Conservation (phyloP, 1,140 invertebrate genomes). For the Onthophagus taurus region DNA sequence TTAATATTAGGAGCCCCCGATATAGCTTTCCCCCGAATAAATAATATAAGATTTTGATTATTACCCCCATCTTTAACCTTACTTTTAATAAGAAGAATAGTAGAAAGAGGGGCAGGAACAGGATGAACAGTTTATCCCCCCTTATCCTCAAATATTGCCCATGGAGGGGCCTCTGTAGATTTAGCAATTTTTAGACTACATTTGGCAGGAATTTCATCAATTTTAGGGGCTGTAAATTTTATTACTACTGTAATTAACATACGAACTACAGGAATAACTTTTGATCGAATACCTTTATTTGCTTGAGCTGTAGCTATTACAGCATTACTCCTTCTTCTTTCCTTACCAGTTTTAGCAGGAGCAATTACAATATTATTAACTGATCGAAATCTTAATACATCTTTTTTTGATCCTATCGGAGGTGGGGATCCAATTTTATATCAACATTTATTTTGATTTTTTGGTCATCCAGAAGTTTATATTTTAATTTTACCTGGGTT, state of each 20-base stretch:
- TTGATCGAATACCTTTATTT: slow-evolving; percentile 50
- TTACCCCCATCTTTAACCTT: slow-evolving; percentile 51
- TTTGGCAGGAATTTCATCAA: slow-evolving; percentile 55
- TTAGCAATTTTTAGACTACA: slow-evolving; percentile 58
- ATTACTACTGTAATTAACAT: slow-evolving; percentile 52
- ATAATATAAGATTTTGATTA: slow-evolving; percentile 72
- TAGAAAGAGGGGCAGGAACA: slow-evolving; percentile 52
- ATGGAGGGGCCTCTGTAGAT: slow-evolving; percentile 52
- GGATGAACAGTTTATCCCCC: slow-evolving; percentile 63
- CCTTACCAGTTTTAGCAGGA: slow-evolving; percentile 59
- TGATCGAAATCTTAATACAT: slow-evolving; percentile 61
- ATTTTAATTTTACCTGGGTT: slow-evolving; percentile 59
- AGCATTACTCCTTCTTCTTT: slow-evolving; percentile 39
- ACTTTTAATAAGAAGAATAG: slow-evolving; percentile 45
- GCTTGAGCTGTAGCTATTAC: slow-evolving; percentile 59
- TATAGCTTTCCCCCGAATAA: slow-evolving; percentile 67
- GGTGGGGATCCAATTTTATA: slow-evolving; percentile 62
- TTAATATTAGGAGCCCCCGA: slow-evolving; percentile 60
- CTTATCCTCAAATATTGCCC: slow-evolving; percentile 45
- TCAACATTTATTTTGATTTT: slow-evolving; percentile 74
- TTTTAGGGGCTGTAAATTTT: slow-evolving; percentile 59
- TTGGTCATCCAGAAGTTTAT: slow-evolving; percentile 69
- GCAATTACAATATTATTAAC: slow-evolving; percentile 63
- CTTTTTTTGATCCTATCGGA: slow-evolving; percentile 56
- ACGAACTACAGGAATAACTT: slow-evolving; percentile 38